phyloP scores from a whole-genome alignment of 2,113 vertebrate genomes.

The Poecilia latipinna region DNA sequence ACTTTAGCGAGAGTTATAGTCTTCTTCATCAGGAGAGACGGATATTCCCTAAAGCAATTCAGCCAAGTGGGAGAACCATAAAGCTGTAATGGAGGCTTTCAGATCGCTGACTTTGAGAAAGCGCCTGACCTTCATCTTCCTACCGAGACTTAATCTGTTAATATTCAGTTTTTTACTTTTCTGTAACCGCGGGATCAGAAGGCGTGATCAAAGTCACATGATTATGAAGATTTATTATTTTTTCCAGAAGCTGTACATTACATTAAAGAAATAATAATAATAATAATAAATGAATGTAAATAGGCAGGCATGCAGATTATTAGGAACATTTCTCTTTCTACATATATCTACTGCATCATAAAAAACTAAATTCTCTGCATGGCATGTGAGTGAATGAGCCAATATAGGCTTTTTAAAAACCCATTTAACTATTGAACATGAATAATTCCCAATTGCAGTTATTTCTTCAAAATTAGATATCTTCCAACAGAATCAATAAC shows the following conservation, averaged over 20 bases:
- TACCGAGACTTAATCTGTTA: not conserved
- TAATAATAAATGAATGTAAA: not conserved
- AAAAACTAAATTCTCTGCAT: not conserved
- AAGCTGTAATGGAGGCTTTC: constrained; percentile 30
- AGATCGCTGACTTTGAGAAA: constrained; percentile 27
- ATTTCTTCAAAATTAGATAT: not conserved
- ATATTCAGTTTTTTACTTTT: not conserved
- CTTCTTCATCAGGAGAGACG: constrained; percentile 50
- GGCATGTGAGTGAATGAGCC: not conserved
- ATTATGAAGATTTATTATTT: not conserved
- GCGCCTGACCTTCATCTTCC: not conserved
- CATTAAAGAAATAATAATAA: not conserved
- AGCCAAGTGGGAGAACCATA: constrained; percentile 17
- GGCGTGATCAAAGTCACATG: not conserved
- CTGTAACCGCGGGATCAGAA: not conserved
- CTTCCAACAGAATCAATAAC: not conserved
- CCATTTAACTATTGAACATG: no score
- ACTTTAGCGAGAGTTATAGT: constrained; percentile 65
- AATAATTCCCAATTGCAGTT: not conserved
- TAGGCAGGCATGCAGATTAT: not conserved
- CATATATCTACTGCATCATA: not conserved
- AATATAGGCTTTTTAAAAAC: not conserved
- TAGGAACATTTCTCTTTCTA: not conserved
- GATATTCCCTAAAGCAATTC: constrained; percentile 22
- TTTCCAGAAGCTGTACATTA: not conserved